phyloP scores from a whole-genome alignment of 2,113 vertebrate genomes.

The Theristicus caerulescens region DNA sequence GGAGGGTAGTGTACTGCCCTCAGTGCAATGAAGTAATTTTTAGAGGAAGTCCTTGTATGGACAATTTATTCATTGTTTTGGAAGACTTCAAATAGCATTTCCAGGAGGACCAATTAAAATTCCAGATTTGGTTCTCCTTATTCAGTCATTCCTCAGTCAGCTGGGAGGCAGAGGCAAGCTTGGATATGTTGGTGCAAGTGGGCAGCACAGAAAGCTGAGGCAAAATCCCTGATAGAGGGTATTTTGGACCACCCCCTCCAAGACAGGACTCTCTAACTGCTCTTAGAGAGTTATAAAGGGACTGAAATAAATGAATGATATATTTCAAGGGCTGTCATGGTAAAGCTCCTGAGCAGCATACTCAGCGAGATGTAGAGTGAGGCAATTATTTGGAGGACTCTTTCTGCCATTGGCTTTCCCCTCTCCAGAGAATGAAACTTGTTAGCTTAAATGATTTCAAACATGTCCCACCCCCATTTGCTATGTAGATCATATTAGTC shows the following conservation, averaged over 20 bases:
- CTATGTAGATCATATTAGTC: neutral
- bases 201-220: neutral
- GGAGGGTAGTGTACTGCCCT: neutral
- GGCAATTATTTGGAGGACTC: neutral
- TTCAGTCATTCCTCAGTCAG: neutral
- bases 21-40: neutral
- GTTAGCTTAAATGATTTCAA: neutral
- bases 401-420: neutral
- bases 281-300: neutral
- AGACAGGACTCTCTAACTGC: neutral
- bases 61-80: neutral
- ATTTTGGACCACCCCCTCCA: neutral
- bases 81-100: conserved; percentile 1
- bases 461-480: neutral
- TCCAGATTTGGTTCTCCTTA: neutral
- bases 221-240: neutral
- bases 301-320: neutral
- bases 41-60: conserved; percentile 18
- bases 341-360: neutral
- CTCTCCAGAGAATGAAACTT: neutral
- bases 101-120: neutral
- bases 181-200: neutral
- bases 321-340: neutral
- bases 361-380: neutral
- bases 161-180: neutral